These are phyloP conservation scores for Phortica variegata DNA, from an alignment of 1,140 invertebrate species.

Conservation along the genomic window DNA sequence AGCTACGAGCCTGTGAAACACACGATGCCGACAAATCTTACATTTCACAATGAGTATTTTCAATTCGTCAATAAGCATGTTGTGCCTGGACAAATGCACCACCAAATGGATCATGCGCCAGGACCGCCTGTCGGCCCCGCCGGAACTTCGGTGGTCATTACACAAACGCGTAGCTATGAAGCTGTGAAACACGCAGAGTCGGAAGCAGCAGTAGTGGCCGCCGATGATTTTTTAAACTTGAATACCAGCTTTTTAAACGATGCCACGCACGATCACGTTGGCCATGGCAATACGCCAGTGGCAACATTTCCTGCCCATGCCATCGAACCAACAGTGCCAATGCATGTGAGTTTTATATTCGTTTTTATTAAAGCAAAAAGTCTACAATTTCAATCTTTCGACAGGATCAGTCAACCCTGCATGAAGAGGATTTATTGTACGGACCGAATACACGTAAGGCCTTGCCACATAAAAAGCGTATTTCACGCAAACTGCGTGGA, in stretches of 20 bases:
- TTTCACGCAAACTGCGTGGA: constrained; percentile 61
- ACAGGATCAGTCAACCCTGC: constrained; percentile 5
- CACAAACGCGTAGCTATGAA: constrained; percentile 4
- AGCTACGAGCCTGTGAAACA: constrained; percentile 14
- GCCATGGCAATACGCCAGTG: constrained; percentile 18
- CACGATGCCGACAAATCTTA: constrained; percentile 29
- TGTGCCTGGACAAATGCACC: constrained; percentile 9
- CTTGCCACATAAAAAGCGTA: constrained; percentile 63
- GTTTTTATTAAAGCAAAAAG: too few species aligned
- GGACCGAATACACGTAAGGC: constrained; percentile 38
- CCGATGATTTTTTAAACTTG: constrained; percentile 13
- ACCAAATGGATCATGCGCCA: background rate
- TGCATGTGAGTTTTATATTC: constrained; percentile 24
- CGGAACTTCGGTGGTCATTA: constrained; percentile 4
- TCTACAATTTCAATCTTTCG: too few species aligned
- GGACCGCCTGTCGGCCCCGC: background rate
- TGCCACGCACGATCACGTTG: background rate
- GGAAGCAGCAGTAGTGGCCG: too few species aligned
- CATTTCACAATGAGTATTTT: constrained; percentile 41
- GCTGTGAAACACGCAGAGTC: too few species aligned
- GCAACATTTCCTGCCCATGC: constrained; percentile 27
- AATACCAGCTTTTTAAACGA: constrained; percentile 16
- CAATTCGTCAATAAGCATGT: constrained; percentile 44
- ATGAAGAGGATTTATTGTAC: constrained; percentile 33
- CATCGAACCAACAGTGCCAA: constrained; percentile 35